Percentiles rank a stretch among this genome's conserved stretches.
Evolutionary conservation across 2,888 invertebrate genomes (phyloP).

Genomic region (Flexamia atlantica): DNA sequence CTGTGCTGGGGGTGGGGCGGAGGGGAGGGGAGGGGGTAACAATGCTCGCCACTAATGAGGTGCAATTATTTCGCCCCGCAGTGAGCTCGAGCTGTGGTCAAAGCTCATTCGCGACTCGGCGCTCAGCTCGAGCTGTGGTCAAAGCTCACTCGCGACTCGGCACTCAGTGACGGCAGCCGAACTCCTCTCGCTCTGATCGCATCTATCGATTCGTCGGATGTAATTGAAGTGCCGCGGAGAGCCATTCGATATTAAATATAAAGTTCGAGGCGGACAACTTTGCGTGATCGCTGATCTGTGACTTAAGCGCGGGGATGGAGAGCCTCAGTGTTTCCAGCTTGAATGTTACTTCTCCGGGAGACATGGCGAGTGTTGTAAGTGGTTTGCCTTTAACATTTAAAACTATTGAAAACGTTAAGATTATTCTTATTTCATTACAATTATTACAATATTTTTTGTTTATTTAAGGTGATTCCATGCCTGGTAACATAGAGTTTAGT

Average conservation of each 20-base stretch:
- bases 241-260: background rate
- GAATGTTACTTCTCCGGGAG: slow-evolving; percentile 6
- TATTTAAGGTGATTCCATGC: too few species aligned
- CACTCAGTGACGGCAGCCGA: background rate
- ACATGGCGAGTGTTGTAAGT: slow-evolving; percentile 14
- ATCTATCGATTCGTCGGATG: background rate
- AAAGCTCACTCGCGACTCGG: background rate
- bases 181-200: background rate
- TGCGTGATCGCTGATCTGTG: background rate
- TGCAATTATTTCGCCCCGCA: slow-evolving; percentile 53
- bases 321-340: slow-evolving; percentile 33
- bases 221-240: background rate
- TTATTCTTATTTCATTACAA: too few species aligned
- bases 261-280: background rate
- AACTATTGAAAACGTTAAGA: too few species aligned
- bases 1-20: slow-evolving; percentile 3
- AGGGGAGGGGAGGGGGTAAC: slow-evolving; percentile 33
- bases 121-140: background rate
- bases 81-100: background rate
- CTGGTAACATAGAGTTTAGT: too few species aligned
- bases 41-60: slow-evolving; percentile 44
- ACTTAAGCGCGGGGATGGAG: background rate
- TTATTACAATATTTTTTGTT: too few species aligned
- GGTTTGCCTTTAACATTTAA: too few species aligned
- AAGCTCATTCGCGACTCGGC: slow-evolving; percentile 7